These are phyloP conservation scores for Leptocoma aspasia DNA, from an alignment of 2,113 vertebrate genomes.

Conservation along the genomic window DNA sequence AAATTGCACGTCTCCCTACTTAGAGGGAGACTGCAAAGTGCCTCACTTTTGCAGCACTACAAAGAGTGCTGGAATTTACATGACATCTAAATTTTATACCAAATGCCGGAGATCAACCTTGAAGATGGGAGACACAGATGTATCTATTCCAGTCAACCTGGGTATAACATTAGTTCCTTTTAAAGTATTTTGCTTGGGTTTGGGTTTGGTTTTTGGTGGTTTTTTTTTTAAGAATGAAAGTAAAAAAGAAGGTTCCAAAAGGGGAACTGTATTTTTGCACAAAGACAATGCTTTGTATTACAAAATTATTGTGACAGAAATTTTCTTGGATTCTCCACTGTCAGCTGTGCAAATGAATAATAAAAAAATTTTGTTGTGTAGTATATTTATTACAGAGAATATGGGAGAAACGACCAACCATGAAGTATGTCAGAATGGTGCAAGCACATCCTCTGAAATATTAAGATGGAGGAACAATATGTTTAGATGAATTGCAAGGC, in stretches of 20 bases:
- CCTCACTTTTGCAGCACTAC: neutral
- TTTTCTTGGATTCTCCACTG: neutral
- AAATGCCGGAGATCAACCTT: neutral
- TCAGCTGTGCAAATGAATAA: neutral
- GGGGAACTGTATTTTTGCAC: neutral
- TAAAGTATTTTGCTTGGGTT: neutral
- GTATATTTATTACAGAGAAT: neutral
- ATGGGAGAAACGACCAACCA: neutral
- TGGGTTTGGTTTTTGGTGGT: fast-evolving
- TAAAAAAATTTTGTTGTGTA: neutral
- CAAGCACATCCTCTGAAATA: neutral
- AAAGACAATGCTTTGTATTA: neutral
- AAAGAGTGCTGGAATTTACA: neutral
- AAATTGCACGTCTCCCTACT: neutral
- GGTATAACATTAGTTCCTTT: neutral
- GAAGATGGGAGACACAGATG: neutral
- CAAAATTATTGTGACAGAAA: neutral
- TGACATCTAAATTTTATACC: neutral
- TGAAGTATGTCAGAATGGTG: neutral
- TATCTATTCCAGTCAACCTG: neutral
- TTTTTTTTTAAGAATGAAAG: neutral
- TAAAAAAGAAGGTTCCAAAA: neutral
- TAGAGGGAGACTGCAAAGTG: neutral
- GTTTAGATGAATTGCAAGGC: neutral
- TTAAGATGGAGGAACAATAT: neutral